phyloP scores from a whole-genome alignment of 64 coral and sea anemone species.

The Pocillopora verrucosa region DNA sequence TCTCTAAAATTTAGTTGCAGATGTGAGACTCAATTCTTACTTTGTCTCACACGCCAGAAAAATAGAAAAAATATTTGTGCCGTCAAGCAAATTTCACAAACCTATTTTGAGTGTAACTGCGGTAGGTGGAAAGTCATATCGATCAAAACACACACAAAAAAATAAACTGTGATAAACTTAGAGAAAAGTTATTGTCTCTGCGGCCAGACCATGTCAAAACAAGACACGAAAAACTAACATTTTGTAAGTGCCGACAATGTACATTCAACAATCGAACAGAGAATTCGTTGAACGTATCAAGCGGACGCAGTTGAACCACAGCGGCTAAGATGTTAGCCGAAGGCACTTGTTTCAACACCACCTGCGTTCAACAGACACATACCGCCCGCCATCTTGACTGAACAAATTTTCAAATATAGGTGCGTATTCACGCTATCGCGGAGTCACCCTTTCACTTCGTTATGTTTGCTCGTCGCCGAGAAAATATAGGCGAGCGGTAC shows the following conservation, averaged over 20 bases:
- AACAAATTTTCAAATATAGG: constrained; percentile 42
- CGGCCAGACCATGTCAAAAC: neutral
- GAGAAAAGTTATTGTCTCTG: neutral
- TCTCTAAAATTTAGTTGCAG: neutral
- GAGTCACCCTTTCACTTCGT: constrained; percentile 16
- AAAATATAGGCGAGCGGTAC: neutral
- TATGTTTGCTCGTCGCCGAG: neutral
- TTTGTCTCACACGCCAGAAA: neutral
- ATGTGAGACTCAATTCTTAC: neutral
- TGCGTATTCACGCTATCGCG: constrained; percentile 12
- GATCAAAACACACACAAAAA: neutral
- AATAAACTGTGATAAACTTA: neutral
- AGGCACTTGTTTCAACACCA: constrained; percentile 18
- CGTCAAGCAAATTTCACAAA: neutral
- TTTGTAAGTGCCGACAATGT: neutral
- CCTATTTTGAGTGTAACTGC: neutral
- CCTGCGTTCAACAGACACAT: constrained; percentile 6
- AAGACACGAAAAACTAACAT: neutral
- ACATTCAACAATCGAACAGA: neutral
- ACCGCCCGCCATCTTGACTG: constrained; percentile 43
- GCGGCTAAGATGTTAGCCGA: neutral
- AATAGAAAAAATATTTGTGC: neutral
- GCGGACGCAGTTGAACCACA: neutral
- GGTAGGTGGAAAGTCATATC: neutral
- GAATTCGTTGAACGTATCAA: neutral